Percentiles rank a stretch among this genome's conserved stretches.
Conservation (phyloP, 2,888 invertebrate genomes). For the Drosophila mercatorum region DNA sequence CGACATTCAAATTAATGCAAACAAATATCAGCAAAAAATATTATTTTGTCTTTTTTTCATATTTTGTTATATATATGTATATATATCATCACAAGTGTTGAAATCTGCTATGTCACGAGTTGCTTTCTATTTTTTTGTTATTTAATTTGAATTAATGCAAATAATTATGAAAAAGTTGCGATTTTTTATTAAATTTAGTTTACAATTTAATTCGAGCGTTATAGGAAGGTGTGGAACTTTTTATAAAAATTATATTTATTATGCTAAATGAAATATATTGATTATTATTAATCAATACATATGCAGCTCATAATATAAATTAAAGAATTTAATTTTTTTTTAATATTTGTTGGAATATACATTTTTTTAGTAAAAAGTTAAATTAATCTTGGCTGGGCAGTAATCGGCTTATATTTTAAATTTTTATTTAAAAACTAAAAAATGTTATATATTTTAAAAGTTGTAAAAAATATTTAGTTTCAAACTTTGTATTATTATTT, state of each 20-base stretch:
- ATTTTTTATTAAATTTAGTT: neutral
- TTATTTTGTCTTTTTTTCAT: neutral
- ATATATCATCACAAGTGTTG: neutral
- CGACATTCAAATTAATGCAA: neutral
- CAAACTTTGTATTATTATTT: too few relatives aligned
- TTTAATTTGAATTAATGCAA: neutral
- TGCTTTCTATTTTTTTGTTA: neutral
- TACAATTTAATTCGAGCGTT: neutral
- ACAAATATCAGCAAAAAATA: neutral
- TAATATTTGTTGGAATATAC: neutral
- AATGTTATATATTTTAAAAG: neutral
- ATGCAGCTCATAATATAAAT: neutral
- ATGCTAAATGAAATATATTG: neutral
- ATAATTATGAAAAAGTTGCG: neutral
- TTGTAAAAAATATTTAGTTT: neutral
- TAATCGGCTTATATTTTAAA: neutral
- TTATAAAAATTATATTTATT: neutral
- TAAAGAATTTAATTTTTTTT: neutral
- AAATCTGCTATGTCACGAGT: neutral
- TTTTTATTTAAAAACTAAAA: neutral
- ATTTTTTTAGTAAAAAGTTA: neutral
- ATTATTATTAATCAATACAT: constrained; percentile 5
- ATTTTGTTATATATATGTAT: neutral
- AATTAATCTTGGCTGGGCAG: neutral
- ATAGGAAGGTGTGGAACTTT: neutral